Base-by-base conservation (phyloP, 2,888 invertebrate genomes). In the Chrysodeixis includens region DNA sequence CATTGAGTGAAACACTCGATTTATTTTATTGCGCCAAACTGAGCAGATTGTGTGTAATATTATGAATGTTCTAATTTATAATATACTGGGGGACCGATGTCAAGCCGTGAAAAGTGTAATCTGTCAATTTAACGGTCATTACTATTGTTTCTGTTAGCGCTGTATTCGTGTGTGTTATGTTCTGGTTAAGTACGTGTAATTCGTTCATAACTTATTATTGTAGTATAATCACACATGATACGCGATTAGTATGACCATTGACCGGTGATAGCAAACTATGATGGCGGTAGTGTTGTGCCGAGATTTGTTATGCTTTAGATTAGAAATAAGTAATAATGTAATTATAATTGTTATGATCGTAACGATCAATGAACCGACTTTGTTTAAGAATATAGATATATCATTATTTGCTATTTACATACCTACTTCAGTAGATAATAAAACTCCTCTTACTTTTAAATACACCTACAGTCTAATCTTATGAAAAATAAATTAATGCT, bases 141-240 rank as follows among this genome's bases (percentile, higher is more conserved):
- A 62, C 8, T 55, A 67, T 44, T 67, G 68, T 72, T 74, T 62
- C 30, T 60, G 53, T 62, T 62, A 74, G 60, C 74, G 74, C 58
- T 30, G 16, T 56, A 32, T 77, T 56, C 60, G 53, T 58, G 54
- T 58, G 56, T 71, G 72, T 74, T 73, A 65, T 65, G 65, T 55
- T 69, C 54, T 26, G 52, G 62, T 59, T n/a, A 52, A 65, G 53
- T 53, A 40, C 26, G 60, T 55, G 40, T 10, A 9, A 7, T 16
- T n/a, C 46, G 32, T 61, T 59, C 30, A 22, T 8, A 40, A 35
- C 52, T 52, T 30, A n/a, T 14, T 40, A 40, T n/a, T 5, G 14
- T 5, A 14, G 35, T 40, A n/a, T 40, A n/a, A 40, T n/a, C 12
- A 40, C 40, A n/a, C 40, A 40, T n/a, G 40, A 14, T n/a, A n/a